Percentiles rank a stretch among this genome's conserved stretches.
Conservation (phyloP, 2,113 vertebrate genomes). For the Rhinoptilus africanus region DNA sequence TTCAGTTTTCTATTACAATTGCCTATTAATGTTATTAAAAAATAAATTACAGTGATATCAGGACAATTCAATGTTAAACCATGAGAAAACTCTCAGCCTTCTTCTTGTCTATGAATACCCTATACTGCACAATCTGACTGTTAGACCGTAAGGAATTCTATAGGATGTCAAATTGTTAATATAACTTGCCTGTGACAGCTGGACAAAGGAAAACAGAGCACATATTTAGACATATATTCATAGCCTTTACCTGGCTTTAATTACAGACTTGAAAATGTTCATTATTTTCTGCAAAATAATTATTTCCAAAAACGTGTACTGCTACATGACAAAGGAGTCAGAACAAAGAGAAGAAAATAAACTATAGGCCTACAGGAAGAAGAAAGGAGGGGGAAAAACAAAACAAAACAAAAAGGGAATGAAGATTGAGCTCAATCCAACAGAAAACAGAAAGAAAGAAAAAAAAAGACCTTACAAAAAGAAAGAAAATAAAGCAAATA, state of each 20-base stretch:
- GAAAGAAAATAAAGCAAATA: neutral
- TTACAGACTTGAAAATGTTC: neutral
- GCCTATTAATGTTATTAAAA: neutral
- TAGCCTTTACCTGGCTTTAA: neutral
- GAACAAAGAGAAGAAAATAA: neutral
- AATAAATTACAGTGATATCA: neutral
- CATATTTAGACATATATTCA: neutral
- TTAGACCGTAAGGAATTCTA: neutral
- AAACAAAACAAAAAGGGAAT: neutral
- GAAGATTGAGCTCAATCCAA: neutral
- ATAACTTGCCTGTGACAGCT: neutral
- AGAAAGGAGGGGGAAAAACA: neutral
- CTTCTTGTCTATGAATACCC: neutral
- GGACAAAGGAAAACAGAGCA: neutral
- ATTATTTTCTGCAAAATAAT: neutral
- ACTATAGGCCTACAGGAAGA: neutral
- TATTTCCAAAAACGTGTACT: neutral
- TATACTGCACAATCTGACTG: neutral
- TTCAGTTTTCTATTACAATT: neutral
- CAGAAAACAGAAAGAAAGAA: neutral
- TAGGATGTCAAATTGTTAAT: neutral
- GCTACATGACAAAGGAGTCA: neutral
- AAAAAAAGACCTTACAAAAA: neutral
- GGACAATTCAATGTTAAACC: neutral
- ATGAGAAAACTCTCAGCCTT: neutral